Percentiles rank a stretch among this genome's conserved stretches.
Conservation (phyloP, 2,113 vertebrate species). For the Phrynosoma platyrhinos region DNA sequence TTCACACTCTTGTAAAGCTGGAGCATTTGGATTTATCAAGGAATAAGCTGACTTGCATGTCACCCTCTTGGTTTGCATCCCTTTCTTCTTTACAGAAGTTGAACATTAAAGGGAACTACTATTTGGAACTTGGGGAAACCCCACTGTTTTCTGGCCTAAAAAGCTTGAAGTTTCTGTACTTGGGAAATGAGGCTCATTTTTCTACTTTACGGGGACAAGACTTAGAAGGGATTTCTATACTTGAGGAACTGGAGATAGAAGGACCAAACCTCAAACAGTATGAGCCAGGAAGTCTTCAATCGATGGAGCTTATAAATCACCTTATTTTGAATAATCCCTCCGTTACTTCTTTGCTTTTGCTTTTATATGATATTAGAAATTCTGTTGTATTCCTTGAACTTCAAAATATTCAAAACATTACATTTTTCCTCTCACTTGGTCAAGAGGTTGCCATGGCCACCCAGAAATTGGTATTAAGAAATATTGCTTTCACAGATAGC, state of each 20-base stretch:
- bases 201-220: slow-evolving; percentile 64
- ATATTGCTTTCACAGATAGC: slow-evolving; percentile 52
- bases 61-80: slow-evolving; percentile 78
- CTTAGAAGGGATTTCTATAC: slow-evolving; percentile 76
- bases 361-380: slow-evolving; percentile 72
- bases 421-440: background rate
- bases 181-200: slow-evolving; percentile 73
- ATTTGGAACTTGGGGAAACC: slow-evolving; percentile 73
- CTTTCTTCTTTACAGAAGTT: slow-evolving; percentile 79
- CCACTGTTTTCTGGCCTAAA: slow-evolving; percentile 76
- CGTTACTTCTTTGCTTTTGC: slow-evolving; percentile 29
- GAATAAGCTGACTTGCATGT: slow-evolving; percentile 77
- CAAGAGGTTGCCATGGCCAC: background rate
- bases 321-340: slow-evolving; percentile 65
- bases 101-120: slow-evolving; percentile 79
- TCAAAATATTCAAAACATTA: slow-evolving; percentile 51
- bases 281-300: slow-evolving; percentile 62
- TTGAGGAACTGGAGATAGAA: slow-evolving; percentile 76
- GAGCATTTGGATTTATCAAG: slow-evolving; percentile 82
- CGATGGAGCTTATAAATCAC: slow-evolving; percentile 55
- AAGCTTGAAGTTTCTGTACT: slow-evolving; percentile 71
- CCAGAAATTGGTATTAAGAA: slow-evolving; percentile 66
- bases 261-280: slow-evolving; percentile 73
- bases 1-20: slow-evolving; percentile 72
- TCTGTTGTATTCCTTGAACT: slow-evolving; percentile 75